A percentile compares a stretch with the other conserved stretches of the same genome.
Conservation (phyloP, 92 coral and sea anemone species). For the Metridium senile region DNA sequence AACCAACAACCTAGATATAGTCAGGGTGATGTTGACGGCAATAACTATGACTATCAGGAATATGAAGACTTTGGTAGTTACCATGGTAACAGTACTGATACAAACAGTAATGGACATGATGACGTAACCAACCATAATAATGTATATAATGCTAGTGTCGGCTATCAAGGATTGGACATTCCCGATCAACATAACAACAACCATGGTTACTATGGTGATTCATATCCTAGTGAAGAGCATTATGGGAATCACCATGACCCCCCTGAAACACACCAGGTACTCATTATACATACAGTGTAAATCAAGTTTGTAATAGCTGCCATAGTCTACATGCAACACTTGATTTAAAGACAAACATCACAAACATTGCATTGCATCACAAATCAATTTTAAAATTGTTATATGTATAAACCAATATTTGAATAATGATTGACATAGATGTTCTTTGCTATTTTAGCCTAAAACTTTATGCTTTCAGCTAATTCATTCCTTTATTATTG, state of each 20-base stretch:
- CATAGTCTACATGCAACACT: no score
- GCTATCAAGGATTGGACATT: background rate
- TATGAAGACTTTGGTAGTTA: constrained; percentile 28
- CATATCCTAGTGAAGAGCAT: background rate
- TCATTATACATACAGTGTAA: no score
- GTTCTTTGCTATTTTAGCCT: no score
- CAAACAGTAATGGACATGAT: constrained; percentile 31
- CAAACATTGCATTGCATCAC: no score
- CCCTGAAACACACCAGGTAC: background rate
- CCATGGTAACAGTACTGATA: constrained; percentile 43
- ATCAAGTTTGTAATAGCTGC: no score
- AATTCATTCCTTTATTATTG: no score
- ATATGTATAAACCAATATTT: no score
- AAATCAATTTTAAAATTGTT: no score
- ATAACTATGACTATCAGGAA: constrained; percentile 22
- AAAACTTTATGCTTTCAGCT: no score
- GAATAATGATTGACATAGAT: no score
- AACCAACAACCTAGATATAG: constrained; percentile 17
- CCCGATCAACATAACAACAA: background rate
- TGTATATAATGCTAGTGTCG: background rate
- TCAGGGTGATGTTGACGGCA: constrained; percentile 9
- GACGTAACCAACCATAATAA: background rate
- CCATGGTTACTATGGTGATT: background rate
- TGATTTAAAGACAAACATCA: no score
- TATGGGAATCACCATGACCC: background rate